Evolutionary conservation across 2,113 vertebrate genomes (phyloP).

Genomic region (Hippocampus abdominalis): DNA sequence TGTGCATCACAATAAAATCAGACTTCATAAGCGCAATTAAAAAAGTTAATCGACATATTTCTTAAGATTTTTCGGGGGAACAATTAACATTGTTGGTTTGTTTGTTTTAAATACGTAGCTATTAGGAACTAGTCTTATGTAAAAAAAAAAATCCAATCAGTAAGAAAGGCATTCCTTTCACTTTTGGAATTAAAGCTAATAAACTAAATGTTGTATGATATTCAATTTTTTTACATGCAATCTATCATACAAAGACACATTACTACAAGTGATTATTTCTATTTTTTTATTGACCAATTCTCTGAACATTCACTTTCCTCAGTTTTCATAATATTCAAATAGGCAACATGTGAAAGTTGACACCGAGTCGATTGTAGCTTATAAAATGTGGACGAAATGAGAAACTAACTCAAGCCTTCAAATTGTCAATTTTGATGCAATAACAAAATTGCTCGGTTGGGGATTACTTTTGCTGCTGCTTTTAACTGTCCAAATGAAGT

Average conservation of each 20-base stretch:
- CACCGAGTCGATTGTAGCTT: constrained; percentile 12
- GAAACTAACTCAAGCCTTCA: neutral
- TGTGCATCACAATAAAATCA: too few species aligned
- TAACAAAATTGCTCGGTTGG: constrained; percentile 51
- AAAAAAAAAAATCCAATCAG: too few species aligned
- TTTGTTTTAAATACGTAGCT: too few species aligned
- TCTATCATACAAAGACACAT: neutral
- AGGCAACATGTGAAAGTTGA: constrained; percentile 66
- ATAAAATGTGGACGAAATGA: constrained; percentile 14
- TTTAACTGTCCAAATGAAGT: neutral
- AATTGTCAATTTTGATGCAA: constrained; percentile 31
- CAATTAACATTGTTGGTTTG: too few species aligned
- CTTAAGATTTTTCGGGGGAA: too few species aligned
- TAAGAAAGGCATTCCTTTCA: too few species aligned
- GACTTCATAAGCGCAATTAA: too few species aligned
- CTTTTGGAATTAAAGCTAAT: too few species aligned
- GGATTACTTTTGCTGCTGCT: constrained; percentile 7
- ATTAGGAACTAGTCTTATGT: too few species aligned
- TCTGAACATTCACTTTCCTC: constrained; percentile 51
- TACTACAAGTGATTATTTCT: constrained; percentile 1
- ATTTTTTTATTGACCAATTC: constrained; percentile 54
- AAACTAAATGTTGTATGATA: too few species aligned
- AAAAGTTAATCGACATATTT: too few species aligned
- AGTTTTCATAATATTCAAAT: constrained; percentile 47
- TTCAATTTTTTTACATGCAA: too few species aligned